Evolutionary conservation across 2,113 vertebrate species (phyloP), one percentile per base, ranked within the genome.

Genomic region (Ciconia boyciana): DNA sequence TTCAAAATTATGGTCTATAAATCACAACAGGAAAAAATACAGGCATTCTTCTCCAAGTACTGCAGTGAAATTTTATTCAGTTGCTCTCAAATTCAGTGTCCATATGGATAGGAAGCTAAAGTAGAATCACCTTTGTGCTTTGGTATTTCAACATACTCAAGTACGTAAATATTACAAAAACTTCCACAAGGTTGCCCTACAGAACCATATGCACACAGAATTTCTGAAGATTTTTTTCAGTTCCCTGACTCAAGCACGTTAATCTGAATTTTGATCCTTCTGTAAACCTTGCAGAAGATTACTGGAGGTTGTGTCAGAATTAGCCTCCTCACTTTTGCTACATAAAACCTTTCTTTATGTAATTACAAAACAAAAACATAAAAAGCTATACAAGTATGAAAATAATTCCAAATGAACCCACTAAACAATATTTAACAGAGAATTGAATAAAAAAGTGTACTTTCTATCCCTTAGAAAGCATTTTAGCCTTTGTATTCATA

Each of bases 171-270:
- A 41, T 19, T 7, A 65, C 6, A 76, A 81, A 89, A 86, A 16
- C 1, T 61, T 68, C 36, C 16, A 34, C 11, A 62, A 1, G 1
- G 5, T 9, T 76, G 4, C 13, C 6, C 2, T 79, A 34, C 2
- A 16, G 14, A 32, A 62, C 18, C 3, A 1, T 39, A 18, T 13
- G 16, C 12, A 32, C 6, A 52, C 10, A 6, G 48, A 71, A 76
- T 41, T 75, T 85, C 25, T 60, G 10, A 65, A 78, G 8, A 22
- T 10, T 7, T 28, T 31, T 68, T 60, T 29, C 24, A 55, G n/a
- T 66, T 81, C 13, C 24, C 34, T 20, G 8, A 61, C 24, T 82
- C 11, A 44, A 44, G n/a, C 10, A 41, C 11, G 16, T 54, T 26
- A 54, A 75, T 65, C 16, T 48, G 26, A 71, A 36, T 65, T 31